Evolutionary conservation across 2,113 vertebrate species (phyloP).

Genomic region (Anhinga anhinga): DNA sequence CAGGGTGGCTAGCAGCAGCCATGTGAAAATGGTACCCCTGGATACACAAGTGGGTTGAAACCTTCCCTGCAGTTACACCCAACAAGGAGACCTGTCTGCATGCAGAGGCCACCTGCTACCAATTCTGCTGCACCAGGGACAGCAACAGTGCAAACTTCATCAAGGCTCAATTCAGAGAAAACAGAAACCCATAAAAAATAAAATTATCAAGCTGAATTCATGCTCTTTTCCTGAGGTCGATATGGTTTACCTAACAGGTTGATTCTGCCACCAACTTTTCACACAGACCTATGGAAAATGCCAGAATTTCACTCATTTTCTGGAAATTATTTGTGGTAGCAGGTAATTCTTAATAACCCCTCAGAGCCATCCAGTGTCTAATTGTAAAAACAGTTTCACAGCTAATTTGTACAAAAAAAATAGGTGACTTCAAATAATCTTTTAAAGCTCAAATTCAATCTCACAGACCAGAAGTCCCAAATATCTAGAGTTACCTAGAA

Average conservation of each 20-base stretch:
- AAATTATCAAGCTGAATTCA: not conserved
- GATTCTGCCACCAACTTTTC: not conserved
- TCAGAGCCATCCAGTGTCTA: not conserved
- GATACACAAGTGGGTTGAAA: not conserved
- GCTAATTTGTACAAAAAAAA: not conserved
- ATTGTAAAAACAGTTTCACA: not conserved
- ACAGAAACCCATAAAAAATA: not conserved
- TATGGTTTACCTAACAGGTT: not conserved
- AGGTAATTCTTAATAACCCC: not conserved
- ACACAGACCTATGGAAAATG: not conserved
- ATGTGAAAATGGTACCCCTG: not conserved
- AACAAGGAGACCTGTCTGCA: not conserved
- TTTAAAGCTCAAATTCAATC: not conserved
- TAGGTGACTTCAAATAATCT: not conserved
- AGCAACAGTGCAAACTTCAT: not conserved
- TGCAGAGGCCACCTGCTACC: not conserved
- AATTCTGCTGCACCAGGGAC: not conserved
- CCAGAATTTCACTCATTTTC: not conserved
- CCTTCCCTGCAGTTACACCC: not conserved
- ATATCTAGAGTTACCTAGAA: not conserved
- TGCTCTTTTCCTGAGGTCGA: not conserved
- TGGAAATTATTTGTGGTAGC: not conserved
- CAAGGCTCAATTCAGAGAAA: not conserved
- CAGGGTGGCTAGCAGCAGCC: not conserved
- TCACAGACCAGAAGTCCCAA: not conserved